phyloP scores from a whole-genome alignment of 1,140 invertebrate species.

The Zaprionus davidi region DNA sequence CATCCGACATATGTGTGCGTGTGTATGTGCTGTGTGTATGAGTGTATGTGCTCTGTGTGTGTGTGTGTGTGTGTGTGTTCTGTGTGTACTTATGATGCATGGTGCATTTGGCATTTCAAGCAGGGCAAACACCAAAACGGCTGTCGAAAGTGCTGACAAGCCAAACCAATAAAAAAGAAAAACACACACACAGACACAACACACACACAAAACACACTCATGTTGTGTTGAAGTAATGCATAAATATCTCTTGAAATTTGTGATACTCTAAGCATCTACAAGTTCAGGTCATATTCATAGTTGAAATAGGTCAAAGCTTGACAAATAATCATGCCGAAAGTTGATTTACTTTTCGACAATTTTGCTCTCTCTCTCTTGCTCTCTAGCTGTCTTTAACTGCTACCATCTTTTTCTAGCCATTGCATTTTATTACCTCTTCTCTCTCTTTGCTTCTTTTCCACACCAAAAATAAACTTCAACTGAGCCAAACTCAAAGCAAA shows the following conservation, averaged over 20 bases:
- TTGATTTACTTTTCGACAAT: neutral
- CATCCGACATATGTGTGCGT: conserved; percentile 4
- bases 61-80: neutral
- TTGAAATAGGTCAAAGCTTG: conserved; percentile 1
- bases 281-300: neutral
- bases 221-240: neutral
- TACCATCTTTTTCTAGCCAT: neutral
- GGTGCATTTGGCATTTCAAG: conserved; percentile 41
- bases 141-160: conserved; percentile 59
- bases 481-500: conserved; percentile 19
- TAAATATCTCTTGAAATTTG: conserved; percentile 12
- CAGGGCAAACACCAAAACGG: conserved; percentile 34
- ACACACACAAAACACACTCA: neutral
- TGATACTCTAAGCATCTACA: neutral
- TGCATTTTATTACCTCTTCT: neutral
- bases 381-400: neutral
- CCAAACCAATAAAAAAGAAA: conserved; percentile 12
- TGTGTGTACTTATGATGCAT: conserved; percentile 36
- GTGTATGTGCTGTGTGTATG: neutral
- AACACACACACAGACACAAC: neutral
- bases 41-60: neutral
- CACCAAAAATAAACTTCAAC: conserved; percentile 7
- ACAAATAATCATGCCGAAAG: conserved; percentile 2
- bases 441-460: neutral
- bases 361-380: neutral